Evolutionary conservation across 2,113 vertebrate species (phyloP).

Genomic region (Podarcis muralis): DNA sequence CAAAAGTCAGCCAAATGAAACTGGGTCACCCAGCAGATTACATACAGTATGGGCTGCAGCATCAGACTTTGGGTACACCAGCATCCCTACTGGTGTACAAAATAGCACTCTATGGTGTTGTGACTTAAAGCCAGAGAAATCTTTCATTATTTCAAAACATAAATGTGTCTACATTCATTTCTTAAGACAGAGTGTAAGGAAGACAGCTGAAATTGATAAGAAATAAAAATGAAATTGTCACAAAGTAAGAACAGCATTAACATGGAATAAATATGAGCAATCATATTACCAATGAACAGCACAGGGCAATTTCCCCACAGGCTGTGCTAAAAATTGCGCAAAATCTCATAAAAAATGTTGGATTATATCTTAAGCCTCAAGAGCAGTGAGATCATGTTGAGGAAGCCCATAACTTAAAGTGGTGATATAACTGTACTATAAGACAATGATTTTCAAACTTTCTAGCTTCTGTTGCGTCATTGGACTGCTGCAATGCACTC

Average conservation of each 20-base stretch:
- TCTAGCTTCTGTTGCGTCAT: neutral
- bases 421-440: neutral
- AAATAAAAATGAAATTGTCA: neutral
- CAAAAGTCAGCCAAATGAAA: neutral
- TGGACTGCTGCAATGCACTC: too few species aligned
- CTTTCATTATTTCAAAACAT: neutral
- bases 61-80: neutral
- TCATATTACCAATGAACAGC: neutral
- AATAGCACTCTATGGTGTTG: neutral
- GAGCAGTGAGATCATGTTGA: neutral
- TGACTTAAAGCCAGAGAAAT: neutral
- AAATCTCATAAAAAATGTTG: neutral
- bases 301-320: neutral
- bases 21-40: neutral
- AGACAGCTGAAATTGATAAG: neutral
- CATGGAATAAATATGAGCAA: neutral
- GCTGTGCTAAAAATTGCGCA: neutral
- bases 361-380: neutral
- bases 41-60: neutral
- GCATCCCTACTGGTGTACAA: neutral
- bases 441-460: neutral
- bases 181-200: neutral
- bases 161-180: neutral
- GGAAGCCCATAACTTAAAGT: neutral
- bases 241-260: neutral